Evolutionary conservation across 2,797 vertebrate species (phyloP).

Genomic region (Furcifer pardalis): DNA sequence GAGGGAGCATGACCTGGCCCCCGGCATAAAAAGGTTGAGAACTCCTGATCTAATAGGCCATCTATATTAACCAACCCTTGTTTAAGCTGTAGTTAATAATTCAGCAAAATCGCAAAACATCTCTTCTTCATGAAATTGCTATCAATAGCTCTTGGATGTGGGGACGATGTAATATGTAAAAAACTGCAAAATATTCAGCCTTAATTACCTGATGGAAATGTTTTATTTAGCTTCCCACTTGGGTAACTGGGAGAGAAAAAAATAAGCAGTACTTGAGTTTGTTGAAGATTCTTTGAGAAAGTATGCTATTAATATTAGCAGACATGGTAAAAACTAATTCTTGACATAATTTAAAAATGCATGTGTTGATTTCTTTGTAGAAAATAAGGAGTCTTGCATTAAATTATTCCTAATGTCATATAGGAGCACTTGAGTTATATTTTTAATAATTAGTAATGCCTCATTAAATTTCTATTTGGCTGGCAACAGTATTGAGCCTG

Average conservation of each 20-base stretch:
- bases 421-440: background rate
- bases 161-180: background rate
- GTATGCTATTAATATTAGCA: background rate
- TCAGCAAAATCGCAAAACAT: background rate
- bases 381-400: background rate
- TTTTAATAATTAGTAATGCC: slow-evolving; percentile 25
- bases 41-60: too few relatives aligned
- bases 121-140: background rate
- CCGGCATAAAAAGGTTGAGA: too few relatives aligned
- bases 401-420: slow-evolving; percentile 1
- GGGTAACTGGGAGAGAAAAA: too few relatives aligned
- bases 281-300: background rate
- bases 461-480: slow-evolving; percentile 30
- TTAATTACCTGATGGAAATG: background rate
- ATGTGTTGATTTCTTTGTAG: slow-evolving; percentile 12
- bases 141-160: background rate
- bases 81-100: background rate
- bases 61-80: background rate
- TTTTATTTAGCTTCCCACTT: too few relatives aligned
- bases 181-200: background rate
- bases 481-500: background rate
- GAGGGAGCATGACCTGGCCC: too few relatives aligned
- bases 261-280: background rate
- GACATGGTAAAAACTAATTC: slow-evolving; percentile 2
- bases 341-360: slow-evolving; percentile 42